phyloP scores from a whole-genome alignment of 2,888 invertebrate species.

The Ptychoptera albimana region DNA sequence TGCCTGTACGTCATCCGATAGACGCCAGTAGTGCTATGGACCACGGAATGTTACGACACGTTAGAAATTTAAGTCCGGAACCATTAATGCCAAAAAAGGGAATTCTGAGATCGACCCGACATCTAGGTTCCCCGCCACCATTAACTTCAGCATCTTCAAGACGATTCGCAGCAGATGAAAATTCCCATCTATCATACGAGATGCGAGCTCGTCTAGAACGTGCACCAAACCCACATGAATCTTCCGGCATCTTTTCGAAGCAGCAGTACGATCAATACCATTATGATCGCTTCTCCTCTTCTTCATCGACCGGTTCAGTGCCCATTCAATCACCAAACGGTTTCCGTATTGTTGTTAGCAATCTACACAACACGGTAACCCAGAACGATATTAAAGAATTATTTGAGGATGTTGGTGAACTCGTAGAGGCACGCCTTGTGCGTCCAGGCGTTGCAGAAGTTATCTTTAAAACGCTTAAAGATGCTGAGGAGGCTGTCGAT shows the following conservation, averaged over 20 bases:
- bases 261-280: not conserved
- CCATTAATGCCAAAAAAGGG: constrained; percentile 14
- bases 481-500: constrained; percentile 81
- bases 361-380: constrained; percentile 72
- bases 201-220: constrained; percentile 25
- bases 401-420: constrained; percentile 82
- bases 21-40: constrained; percentile 1
- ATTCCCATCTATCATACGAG: constrained; percentile 26
- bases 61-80: constrained; percentile 2
- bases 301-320: constrained; percentile 7
- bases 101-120: constrained; percentile 9
- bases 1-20: constrained; percentile 12
- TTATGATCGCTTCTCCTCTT: not conserved
- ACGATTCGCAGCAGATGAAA: constrained; percentile 17
- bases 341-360: constrained; percentile 79
- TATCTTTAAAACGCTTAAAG: constrained; percentile 67
- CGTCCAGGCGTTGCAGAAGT: constrained; percentile 84
- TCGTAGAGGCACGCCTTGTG: constrained; percentile 68
- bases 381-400: constrained; percentile 86
- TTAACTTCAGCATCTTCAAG: constrained; percentile 13
- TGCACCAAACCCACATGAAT: constrained; percentile 25
- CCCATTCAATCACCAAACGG: constrained; percentile 36
- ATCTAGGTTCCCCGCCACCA: constrained; percentile 10
- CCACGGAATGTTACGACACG: too few relatives aligned
- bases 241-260: constrained; percentile 30